phyloP scores from a whole-genome alignment of 2,888 invertebrate species.

The Limnephilus rhombicus region DNA sequence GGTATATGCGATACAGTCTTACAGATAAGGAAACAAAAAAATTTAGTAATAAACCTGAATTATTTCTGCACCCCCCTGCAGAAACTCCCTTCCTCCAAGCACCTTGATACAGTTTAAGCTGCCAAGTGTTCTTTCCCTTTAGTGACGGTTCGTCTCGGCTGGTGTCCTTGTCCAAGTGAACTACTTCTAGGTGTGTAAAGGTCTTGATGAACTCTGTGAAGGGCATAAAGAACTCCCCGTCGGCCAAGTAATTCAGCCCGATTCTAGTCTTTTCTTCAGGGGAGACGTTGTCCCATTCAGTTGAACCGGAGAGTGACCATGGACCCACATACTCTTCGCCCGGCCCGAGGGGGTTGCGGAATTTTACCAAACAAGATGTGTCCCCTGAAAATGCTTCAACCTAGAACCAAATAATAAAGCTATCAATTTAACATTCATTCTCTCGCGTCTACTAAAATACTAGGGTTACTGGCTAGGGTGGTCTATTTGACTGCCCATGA shows the following conservation, averaged over 20 bases:
- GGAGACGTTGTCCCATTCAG: slow-evolving; percentile 88
- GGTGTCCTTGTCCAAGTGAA: slow-evolving; percentile 92
- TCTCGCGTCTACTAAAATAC: too few relatives aligned
- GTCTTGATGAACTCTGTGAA: slow-evolving; percentile 89
- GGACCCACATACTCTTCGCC: slow-evolving; percentile 83
- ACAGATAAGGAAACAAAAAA: not conserved
- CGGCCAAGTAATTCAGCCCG: slow-evolving; percentile 73
- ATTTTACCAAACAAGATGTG: slow-evolving; percentile 83
- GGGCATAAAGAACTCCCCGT: slow-evolving; percentile 90
- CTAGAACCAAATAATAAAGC: slow-evolving; percentile 69
- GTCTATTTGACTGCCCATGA: too few relatives aligned
- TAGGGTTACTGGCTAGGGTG: too few relatives aligned
- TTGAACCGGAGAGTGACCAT: slow-evolving; percentile 81
- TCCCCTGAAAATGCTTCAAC: slow-evolving; percentile 85
- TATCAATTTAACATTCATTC: not conserved
- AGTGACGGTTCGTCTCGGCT: slow-evolving; percentile 90
- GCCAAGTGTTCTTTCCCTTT: slow-evolving; percentile 88
- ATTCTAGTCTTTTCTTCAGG: slow-evolving; percentile 85
- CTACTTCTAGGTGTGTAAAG: slow-evolving; percentile 89
- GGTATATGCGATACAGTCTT: not conserved
- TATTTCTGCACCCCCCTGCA: slow-evolving; percentile 93
- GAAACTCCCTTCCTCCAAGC: slow-evolving; percentile 92
- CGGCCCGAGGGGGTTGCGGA: slow-evolving; percentile 83
- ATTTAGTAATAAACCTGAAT: slow-evolving; percentile 78
- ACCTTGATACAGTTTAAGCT: slow-evolving; percentile 91